Base-by-base conservation (phyloP, 2,113 vertebrate genomes). In the Chionis minor region DNA sequence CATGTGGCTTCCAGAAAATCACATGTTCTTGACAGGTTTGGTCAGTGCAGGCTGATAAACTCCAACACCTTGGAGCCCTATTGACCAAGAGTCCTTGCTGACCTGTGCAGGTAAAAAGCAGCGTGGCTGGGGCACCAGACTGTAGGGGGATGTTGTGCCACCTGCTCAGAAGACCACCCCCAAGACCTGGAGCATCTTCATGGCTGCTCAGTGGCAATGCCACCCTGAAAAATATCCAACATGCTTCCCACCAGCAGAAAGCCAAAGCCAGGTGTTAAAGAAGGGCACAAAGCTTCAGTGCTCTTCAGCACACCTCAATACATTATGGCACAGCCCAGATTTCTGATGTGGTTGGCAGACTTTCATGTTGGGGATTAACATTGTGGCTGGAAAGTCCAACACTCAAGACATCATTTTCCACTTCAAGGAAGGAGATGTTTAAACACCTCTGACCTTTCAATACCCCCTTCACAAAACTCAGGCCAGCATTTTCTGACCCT, bases 251-350 rank as follows among this genome's bases (percentile, higher is more conserved):
- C 4, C 22, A 86, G 35, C n/a, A 69, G 33, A 45, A 58, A 63
- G 19, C 22, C 40, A 45, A 58, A 63, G 19, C 22, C 40, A 27
- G 24, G 16, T n/a, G 49, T 22, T 51, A 62, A 35, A 77, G 65
- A 59, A 2, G 18, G 47, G 42, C 63, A 72, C 18, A 30, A 59
- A 77, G 18, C 40, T 69, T 27, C 45, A 6, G 18, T 6, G 44
- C 35, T 33, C 73, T 65, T 54, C 86, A 86, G 44, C 65, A 75
- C 35, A 27, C 21, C 1, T 4, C 0, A 0, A 28, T 21, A 45
- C 0, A 0, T 23, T 9, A 59, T 1, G 4, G 51, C 55, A 51
- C 2, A 2, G 40, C 45, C 21, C 47, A 24, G 51, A 75, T 28
- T 40, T 56, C 80, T n/a, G 15, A 13, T 1, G 14, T 12, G 20